phyloP scores from a whole-genome alignment of 2,888 invertebrate genomes.

The Agonum fuliginosum region DNA sequence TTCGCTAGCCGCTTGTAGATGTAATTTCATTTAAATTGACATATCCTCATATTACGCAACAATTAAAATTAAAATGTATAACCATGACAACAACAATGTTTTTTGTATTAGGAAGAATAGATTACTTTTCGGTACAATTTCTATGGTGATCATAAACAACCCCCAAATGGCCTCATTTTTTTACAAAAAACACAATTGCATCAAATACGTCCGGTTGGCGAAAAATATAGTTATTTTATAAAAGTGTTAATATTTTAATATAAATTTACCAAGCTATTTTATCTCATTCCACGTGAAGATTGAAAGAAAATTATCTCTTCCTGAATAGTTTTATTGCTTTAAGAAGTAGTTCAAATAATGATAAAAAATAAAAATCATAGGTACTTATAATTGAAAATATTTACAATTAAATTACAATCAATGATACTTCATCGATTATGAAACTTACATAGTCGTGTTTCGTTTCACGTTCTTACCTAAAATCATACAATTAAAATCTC shows the following conservation, averaged over 20 bases:
- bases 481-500: constrained; percentile 36
- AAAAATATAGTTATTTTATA: not conserved
- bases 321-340: constrained; percentile 10
- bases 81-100: too few species aligned
- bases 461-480: constrained; percentile 28
- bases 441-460: constrained; percentile 35
- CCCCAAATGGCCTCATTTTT: too few species aligned
- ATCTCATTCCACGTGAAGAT: not conserved
- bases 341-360: constrained; percentile 12
- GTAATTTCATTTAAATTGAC: too few species aligned
- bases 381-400: constrained; percentile 61
- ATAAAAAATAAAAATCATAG: constrained; percentile 59
- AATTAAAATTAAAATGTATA: too few species aligned
- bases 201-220: not conserved
- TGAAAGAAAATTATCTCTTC: not conserved
- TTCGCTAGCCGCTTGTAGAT: too few species aligned
- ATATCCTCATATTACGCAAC: too few species aligned
- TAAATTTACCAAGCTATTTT: not conserved
- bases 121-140: too few species aligned
- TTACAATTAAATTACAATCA: constrained; percentile 59
- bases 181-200: too few species aligned
- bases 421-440: constrained; percentile 46
- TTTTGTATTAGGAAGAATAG: too few species aligned
- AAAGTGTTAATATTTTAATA: not conserved
- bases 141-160: too few species aligned